Conservation (phyloP, 2,888 invertebrate species). For the Cataglyphis albicans region DNA sequence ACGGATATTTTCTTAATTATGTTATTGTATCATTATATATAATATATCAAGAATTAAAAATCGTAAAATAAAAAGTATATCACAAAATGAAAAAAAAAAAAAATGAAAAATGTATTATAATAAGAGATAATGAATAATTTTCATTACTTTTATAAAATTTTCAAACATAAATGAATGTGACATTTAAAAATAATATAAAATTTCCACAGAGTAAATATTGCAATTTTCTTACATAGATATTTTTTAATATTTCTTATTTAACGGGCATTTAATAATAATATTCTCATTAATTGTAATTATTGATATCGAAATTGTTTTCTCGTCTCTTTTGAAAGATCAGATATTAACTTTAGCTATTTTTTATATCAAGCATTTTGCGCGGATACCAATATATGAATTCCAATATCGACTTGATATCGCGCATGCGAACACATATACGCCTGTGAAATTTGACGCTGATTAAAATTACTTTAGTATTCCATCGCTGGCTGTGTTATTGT, state of each 20-base stretch:
- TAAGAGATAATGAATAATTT: neutral
- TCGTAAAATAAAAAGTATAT: neutral
- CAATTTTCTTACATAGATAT: neutral
- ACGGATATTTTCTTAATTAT: no score
- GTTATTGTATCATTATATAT: no score
- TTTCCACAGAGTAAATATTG: neutral
- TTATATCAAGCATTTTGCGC: neutral
- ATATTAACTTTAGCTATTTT: neutral
- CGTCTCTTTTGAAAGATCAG: neutral
- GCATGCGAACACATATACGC: neutral
- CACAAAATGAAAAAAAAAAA: neutral
- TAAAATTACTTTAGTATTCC: neutral
- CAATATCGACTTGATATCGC: conserved; percentile 10
- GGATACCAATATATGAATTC: neutral
- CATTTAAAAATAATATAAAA: neutral
- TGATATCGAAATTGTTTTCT: neutral
- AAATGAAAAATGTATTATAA: neutral
- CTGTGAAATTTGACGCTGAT: conserved; percentile 25
- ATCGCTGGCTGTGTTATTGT: neutral
- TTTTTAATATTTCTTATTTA: neutral
- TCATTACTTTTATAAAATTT: conserved; percentile 1
- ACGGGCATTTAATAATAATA: neutral
- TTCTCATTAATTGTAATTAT: neutral
- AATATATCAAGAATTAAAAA: neutral
- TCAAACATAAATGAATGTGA: neutral